Conservation (phyloP, 2,113 vertebrate species). For the Pteruthius melanotis region DNA sequence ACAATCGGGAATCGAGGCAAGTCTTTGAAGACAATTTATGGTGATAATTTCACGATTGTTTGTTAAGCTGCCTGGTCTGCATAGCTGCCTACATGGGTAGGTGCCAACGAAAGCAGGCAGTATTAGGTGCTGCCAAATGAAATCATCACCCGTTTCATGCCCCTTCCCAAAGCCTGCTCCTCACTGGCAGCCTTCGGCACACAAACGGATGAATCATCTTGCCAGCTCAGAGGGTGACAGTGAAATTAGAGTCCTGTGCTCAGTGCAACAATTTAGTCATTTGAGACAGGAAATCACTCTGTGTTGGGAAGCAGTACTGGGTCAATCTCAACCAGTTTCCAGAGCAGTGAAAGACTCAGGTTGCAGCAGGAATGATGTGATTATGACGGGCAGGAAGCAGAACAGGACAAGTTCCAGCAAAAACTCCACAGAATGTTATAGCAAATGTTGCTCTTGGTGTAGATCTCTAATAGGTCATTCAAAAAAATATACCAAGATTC, state of each 20-base stretch:
- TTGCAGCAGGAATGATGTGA: background rate
- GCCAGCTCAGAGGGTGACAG: background rate
- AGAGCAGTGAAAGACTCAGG: background rate
- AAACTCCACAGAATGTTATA: background rate
- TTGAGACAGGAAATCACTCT: background rate
- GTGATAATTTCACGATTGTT: constrained; percentile 40
- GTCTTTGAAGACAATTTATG: constrained; percentile 58
- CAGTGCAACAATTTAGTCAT: background rate
- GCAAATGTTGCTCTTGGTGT: background rate
- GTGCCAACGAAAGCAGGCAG: constrained; percentile 23
- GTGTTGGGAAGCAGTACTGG: background rate
- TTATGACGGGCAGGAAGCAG: background rate
- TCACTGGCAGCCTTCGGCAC: background rate
- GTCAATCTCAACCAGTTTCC: background rate
- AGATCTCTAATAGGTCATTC: background rate
- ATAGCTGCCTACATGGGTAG: constrained; percentile 33
- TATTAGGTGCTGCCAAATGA: constrained; percentile 28
- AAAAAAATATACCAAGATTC: background rate
- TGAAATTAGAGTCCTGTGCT: constrained; percentile 15
- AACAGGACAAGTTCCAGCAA: background rate
- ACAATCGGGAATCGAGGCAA: constrained; percentile 40
- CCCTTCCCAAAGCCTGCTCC: background rate
- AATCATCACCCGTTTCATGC: constrained; percentile 27
- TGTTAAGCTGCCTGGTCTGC: background rate
- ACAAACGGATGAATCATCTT: background rate